A percentile compares a stretch with the other conserved stretches of the same genome.
phyloP scores from a whole-genome alignment of 2,888 invertebrate genomes.

The Tenthredo mesomela region DNA sequence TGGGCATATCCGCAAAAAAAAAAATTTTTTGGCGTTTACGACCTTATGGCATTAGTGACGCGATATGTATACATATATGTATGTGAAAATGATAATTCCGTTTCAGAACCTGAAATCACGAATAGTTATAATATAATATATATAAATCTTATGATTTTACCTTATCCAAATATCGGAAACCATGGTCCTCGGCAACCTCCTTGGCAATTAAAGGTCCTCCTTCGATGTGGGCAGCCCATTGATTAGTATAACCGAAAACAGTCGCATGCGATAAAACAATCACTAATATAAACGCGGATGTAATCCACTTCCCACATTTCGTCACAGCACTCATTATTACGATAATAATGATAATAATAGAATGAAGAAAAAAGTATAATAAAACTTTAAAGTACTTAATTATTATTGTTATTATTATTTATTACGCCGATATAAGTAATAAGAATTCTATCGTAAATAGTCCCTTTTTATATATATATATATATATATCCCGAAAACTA shows the following conservation, averaged over 20 bases:
- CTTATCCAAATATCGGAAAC: slow-evolving; percentile 80
- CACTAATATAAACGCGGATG: not conserved
- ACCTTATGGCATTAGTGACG: too few relatives aligned
- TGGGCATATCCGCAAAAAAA: too few relatives aligned
- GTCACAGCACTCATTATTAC: slow-evolving; percentile 41
- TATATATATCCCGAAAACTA: not conserved
- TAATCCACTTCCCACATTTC: slow-evolving; percentile 38
- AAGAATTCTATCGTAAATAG: not conserved
- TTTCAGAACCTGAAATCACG: too few relatives aligned
- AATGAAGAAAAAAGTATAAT: not conserved
- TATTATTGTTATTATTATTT: not conserved
- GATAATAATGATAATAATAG: not conserved
- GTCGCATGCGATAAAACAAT: not conserved
- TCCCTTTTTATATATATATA: too few relatives aligned
- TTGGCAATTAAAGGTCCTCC: slow-evolving; percentile 80
- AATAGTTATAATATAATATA: too few relatives aligned
- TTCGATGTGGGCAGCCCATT: slow-evolving; percentile 82
- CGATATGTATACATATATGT: too few relatives aligned
- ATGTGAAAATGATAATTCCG: not conserved
- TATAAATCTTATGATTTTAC: slow-evolving; percentile 70
- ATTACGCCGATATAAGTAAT: not conserved
- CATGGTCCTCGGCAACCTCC: slow-evolving; percentile 80
- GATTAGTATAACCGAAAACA: slow-evolving; percentile 78
- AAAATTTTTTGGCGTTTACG: too few relatives aligned
- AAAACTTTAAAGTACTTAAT: not conserved